A percentile compares a stretch with the other conserved stretches of the same genome.
These are phyloP conservation scores for Myrmophylax atrothorax DNA, from an alignment of 2,113 vertebrate species.

Conservation along the genomic window DNA sequence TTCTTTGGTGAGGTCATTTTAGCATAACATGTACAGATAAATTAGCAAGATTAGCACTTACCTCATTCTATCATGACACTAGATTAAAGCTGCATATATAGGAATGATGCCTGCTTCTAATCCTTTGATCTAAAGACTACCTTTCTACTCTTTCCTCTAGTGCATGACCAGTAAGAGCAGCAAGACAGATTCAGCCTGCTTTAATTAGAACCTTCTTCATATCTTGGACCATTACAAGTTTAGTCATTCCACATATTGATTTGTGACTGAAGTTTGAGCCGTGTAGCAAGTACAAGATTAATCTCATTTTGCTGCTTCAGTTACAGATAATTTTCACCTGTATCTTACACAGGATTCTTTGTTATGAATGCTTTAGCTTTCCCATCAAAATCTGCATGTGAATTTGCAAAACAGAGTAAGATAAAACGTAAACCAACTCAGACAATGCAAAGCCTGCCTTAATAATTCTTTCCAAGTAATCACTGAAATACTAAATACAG, in stretches of 20 bases:
- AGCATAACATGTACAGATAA: background rate
- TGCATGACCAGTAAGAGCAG: background rate
- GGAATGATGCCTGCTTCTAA: background rate
- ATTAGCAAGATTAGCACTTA: background rate
- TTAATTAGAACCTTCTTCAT: background rate
- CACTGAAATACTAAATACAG: background rate
- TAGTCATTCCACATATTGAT: background rate
- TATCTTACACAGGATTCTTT: background rate
- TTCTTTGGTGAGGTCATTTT: background rate
- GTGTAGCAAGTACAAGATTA: background rate
- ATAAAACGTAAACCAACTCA: background rate
- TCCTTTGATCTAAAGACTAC: constrained; percentile 11
- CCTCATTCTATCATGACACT: background rate
- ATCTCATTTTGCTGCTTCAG: background rate
- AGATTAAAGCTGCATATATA: constrained; percentile 24
- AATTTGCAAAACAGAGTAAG: background rate
- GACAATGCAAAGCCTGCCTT: background rate
- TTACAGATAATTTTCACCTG: background rate
- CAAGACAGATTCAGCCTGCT: background rate
- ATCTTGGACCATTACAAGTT: background rate
- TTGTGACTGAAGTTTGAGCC: background rate
- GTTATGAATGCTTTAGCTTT: background rate
- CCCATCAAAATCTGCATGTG: background rate
- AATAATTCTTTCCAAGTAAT: background rate
- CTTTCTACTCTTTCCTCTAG: background rate